A percentile compares a stretch with the other conserved stretches of the same genome.
Evolutionary conservation across 1,140 invertebrate genomes (phyloP).

Genomic region (Anastrepha obliqua): DNA sequence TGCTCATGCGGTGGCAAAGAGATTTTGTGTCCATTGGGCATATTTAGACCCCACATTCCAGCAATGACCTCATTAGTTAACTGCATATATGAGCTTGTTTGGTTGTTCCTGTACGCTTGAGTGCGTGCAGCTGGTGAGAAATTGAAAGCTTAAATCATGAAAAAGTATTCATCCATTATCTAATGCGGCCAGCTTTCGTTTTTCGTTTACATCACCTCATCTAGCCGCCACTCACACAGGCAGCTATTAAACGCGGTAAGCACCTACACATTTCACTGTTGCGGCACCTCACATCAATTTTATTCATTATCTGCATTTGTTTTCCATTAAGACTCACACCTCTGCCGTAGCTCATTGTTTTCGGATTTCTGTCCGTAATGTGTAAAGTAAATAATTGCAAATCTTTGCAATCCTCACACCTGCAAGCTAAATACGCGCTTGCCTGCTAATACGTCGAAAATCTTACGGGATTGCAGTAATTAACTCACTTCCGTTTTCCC

Average conservation of each 20-base stretch:
- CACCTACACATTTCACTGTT: background rate
- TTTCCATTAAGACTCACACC: conserved; percentile 28
- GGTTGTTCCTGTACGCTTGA: background rate
- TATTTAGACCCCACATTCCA: background rate
- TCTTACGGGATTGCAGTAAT: conserved; percentile 29
- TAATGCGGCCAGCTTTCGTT: background rate
- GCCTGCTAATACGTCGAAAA: conserved; percentile 22
- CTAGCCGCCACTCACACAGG: too few relatives aligned
- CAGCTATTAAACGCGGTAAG: background rate
- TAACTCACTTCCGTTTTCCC: conserved; percentile 23
- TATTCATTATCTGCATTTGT: background rate
- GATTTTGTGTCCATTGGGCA: background rate
- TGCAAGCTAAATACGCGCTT: background rate
- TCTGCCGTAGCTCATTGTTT: background rate
- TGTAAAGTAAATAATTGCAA: conserved; percentile 49
- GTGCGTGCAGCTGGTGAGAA: background rate
- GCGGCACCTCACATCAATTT: background rate
- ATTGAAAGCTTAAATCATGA: background rate
- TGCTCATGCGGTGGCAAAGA: background rate
- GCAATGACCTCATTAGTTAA: conserved; percentile 14
- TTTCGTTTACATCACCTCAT: background rate
- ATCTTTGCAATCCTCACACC: conserved; percentile 16
- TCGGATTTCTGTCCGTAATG: background rate
- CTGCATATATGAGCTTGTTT: background rate
- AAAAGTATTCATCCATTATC: conserved; percentile 21